Percentiles rank a stretch among this genome's conserved stretches.
Conservation (phyloP, 2,888 invertebrate genomes). For the Ochlodes sylvanus region DNA sequence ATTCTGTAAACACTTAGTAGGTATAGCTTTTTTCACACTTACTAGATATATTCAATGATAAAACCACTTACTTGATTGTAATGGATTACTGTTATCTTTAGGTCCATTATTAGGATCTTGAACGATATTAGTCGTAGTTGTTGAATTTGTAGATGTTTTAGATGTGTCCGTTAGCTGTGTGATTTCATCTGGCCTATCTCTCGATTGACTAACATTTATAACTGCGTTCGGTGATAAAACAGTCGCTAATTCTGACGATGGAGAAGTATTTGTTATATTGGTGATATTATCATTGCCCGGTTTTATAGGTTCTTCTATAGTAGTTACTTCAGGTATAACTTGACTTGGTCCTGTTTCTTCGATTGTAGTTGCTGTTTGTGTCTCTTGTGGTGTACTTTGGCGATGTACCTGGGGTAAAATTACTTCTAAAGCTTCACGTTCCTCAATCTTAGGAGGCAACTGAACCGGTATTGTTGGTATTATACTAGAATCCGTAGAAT, state of each 20-base stretch:
- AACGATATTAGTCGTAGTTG: background rate
- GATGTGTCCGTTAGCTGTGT: background rate
- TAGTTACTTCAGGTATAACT: background rate
- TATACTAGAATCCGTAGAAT: background rate
- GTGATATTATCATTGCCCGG: background rate
- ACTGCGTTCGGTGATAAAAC: background rate
- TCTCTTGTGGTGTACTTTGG: background rate
- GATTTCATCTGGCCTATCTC: background rate
- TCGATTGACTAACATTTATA: background rate
- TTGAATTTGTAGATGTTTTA: background rate
- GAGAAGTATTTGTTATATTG: background rate
- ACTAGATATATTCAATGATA: no score
- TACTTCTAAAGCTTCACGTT: background rate
- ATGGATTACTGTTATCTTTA: background rate
- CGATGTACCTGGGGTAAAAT: background rate
- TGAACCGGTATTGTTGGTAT: background rate
- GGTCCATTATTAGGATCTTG: background rate
- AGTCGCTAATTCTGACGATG: background rate
- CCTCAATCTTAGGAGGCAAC: background rate
- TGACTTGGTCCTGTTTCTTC: background rate
- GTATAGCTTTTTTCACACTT: background rate
- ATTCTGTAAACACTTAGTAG: background rate
- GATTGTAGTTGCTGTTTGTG: constrained; percentile 1
- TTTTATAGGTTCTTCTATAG: constrained; percentile 1
- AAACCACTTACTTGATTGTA: background rate